Evolutionary conservation across 2,888 invertebrate species (phyloP), one percentile per base, ranked within the genome.

Genomic region (Eurois occulta): DNA sequence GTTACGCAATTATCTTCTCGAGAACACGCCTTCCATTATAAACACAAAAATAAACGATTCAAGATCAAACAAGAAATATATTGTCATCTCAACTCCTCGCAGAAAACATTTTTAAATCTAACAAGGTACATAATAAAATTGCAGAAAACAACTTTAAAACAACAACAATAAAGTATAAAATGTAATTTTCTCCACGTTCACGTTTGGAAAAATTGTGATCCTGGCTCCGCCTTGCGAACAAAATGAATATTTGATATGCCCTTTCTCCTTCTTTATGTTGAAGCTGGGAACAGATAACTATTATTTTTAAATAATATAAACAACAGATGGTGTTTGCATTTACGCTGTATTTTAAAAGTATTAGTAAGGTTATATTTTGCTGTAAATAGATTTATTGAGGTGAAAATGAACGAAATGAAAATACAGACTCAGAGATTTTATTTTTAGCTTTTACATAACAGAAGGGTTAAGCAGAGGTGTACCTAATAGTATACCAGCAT

Each of bases 181-280:
- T 93, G 92, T 90, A 92, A 93, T 93, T 90, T 89, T 81, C 87
- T 82, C 82, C 75, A 77, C 48, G 83, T 70, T 84, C 79, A 80
- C 84, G 88, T 89, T 89, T 88, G 86, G 85, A 87, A 90, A 91
- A 92, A 85, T 87, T 90, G 88, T 87, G 88, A 88, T 88, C 81
- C 81, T 72, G 78, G 84, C 84, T 77, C 80, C 87, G 81, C 87
- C 86, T 86, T 86, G 86, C 78, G 81, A 86, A 84, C 80, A 80
- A 89, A 91, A 91, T 92, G 93, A 93, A 92, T 93, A 91, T 93
- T 93, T 93, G 90, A 93, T 92, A 87, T 67, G 78, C 80, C 73
- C 75, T 78, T 83, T 78, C 84, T 83, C 81, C 60, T 88, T 88
- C 88, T 92, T 93, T 93, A 93, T 90, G 90, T 83, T 89, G 90